Evolutionary conservation across 37 sponge, comb jelly and placozoan genomes (phyloP), one percentile per base, ranked within the genome.

Genomic region (Cliona cf. orientalis): DNA sequence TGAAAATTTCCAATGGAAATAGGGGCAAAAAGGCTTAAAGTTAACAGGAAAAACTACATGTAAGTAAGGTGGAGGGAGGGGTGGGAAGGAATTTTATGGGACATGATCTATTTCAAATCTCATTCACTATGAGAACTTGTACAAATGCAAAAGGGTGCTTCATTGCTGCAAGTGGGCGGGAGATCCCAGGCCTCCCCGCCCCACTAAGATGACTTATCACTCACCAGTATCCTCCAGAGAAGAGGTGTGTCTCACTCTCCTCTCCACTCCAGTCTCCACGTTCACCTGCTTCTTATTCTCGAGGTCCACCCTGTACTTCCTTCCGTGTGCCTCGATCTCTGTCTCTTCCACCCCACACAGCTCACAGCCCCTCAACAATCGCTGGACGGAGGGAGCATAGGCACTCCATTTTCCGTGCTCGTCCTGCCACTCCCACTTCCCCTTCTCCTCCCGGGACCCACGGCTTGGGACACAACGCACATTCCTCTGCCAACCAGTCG

Each of bases 361-460:
- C 14, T 39, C 32, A 37, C 79, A 79, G 0, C 87, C 91, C n/a
- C 71, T 72, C 44, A 91, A 35, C 42, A 91, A 67, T 28, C 87
- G 39, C 26, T 69, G 66, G 6, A 67, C 34, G 17, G 49, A 42
- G 3, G 84, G 42, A 5, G 72, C 23, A 66, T 78, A 83, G n/a
- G 53, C 46, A 40, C 45, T 65, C 92, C 92, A 92, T 22, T 22
- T 53, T 6, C 75, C 71, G 26, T 33, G 45, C 45, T 46, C 60
- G 49, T 83, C 81, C 69, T 87, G 23, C 92, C 92, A 87, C 64
- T 92, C 88, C 92, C 92, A 92, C 37, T 76, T 40, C 25, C 66
- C 67, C 38, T 28, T n/a, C 43, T 37, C 2, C 11, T 37, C n/a
- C 1, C 2, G 17, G 29, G 35, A 60, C 66, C 35, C 63, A 26